Evolutionary conservation across 2,113 vertebrate genomes (phyloP), one percentile per base, ranked within the genome.

Genomic region (Hippocampus mohnikei): DNA sequence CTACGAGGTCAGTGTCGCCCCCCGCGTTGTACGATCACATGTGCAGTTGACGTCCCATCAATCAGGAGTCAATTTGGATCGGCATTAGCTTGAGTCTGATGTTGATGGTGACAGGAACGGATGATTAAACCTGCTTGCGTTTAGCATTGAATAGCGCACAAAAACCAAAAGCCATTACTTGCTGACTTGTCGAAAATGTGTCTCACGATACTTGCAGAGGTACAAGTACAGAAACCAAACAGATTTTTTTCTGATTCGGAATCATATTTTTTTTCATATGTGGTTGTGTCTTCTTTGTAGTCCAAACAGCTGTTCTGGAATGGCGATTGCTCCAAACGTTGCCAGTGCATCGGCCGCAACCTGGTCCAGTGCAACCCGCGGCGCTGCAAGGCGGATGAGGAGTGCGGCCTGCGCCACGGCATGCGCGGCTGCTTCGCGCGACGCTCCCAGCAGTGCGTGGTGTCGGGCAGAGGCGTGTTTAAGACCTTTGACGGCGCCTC

Each of bases 301-400:
- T 95, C 96, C 80, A 98, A 98, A 77, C 97, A 98, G 90, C 91
- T 98, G 23, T 99, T 99, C 87, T 99, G 97, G 96, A 99, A 94
- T 7, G 85, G 91, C 0, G 96, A 98, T 89, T 98, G 96, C 78
- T 96, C 95, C 1, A 95, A 98, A 25, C 96, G 96, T 8, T 99
- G 97, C 86, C 96, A 96, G 84, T 99, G 97, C 80, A 98, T 99
- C 27, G 93, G 97, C 0, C 93, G 97, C n/a, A 99, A 99, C 87
- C 93, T 98, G 75, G 93, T 98, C 85, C 96, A 98, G 88, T 99
- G 97, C 0, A 95, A 99, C 87, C 95, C 96, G 0, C 90, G 96
- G 33, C 95, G 96, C 55, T 99, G 97, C 81, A 99, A 98, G 85
- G 94, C 95, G 0, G 95, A 94, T 0, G 97, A 99, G 63, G 95